These are phyloP conservation scores for Oedothorax gibbosus DNA, from an alignment of 1,140 invertebrate species.

Conservation along the genomic window DNA sequence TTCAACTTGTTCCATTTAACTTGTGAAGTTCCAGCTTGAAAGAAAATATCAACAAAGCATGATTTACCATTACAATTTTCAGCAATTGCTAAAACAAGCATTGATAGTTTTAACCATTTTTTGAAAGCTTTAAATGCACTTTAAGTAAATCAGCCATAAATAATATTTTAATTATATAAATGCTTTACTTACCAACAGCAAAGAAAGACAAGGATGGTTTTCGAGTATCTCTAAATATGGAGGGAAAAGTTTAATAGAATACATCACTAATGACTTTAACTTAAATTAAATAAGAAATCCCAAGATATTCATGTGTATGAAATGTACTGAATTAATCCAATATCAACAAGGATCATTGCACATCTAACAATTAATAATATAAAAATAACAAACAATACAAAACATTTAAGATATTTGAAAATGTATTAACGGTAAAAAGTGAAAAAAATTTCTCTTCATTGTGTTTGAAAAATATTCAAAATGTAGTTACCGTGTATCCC, in stretches of 20 bases:
- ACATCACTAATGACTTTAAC: too few relatives aligned
- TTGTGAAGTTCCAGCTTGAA: constrained; percentile 87
- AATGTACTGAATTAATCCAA: too few relatives aligned
- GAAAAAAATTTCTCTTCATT: background rate
- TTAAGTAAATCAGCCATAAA: too few relatives aligned
- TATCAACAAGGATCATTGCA: too few relatives aligned
- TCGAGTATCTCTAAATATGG: constrained; percentile 77
- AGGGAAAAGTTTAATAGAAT: background rate
- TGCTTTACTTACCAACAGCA: constrained; percentile 75
- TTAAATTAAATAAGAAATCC: too few relatives aligned
- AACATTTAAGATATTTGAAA: background rate
- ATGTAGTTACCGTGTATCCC: constrained; percentile 78
- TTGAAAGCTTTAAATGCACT: too few relatives aligned
- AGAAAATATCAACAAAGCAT: constrained; percentile 10
- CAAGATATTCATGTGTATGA: too few relatives aligned
- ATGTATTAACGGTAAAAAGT: background rate
- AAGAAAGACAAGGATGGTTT: constrained; percentile 84
- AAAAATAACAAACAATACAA: background rate
- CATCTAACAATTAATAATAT: too few relatives aligned
- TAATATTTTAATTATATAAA: too few relatives aligned
- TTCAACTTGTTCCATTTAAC: constrained; percentile 93
- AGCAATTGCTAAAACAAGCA: background rate
- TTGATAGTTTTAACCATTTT: too few relatives aligned
- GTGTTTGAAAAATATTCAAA: background rate
- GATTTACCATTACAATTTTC: background rate